Conservation (phyloP, 2,113 vertebrate species). For the Apodemus speciosus region DNA sequence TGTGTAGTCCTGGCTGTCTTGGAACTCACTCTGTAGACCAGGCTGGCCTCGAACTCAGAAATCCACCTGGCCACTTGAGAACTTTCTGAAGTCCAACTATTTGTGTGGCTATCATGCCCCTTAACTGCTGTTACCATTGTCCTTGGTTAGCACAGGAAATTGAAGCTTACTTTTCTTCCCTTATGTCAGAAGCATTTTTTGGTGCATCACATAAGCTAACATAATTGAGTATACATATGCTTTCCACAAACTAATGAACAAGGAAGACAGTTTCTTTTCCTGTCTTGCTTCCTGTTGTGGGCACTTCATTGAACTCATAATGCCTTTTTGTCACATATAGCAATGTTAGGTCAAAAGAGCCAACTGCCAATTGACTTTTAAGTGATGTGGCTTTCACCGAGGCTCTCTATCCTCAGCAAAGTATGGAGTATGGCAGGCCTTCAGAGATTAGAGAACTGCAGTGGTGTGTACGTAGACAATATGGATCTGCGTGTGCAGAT, state of each 20-base stretch:
- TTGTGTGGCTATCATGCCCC: background rate
- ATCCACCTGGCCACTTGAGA: background rate
- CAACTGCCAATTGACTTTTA: slow-evolving; percentile 59
- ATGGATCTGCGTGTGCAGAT: background rate
- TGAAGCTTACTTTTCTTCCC: slow-evolving; percentile 59
- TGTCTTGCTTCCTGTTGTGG: slow-evolving; percentile 10
- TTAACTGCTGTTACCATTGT: background rate
- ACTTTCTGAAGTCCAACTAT: background rate
- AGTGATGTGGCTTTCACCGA: slow-evolving; percentile 29
- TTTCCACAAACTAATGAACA: background rate
- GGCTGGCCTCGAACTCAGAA: too few relatives aligned
- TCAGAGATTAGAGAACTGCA: rapidly evolving
- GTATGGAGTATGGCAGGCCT: background rate
- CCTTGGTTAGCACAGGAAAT: slow-evolving; percentile 37
- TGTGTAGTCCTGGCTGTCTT: too few relatives aligned
- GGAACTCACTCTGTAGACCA: too few relatives aligned
- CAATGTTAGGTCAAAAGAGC: background rate
- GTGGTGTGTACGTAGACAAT: background rate
- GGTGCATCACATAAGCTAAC: background rate
- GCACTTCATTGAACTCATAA: slow-evolving; percentile 45
- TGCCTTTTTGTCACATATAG: background rate
- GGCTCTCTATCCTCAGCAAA: slow-evolving; percentile 43
- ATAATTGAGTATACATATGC: background rate
- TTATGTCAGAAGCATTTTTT: slow-evolving; percentile 49
- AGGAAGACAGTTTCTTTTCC: slow-evolving; percentile 50